A percentile compares a stretch with the other conserved stretches of the same genome.
These are phyloP conservation scores for Jordanella pulchra DNA, from an alignment of 2,797 vertebrate species.

Conservation along the genomic window DNA sequence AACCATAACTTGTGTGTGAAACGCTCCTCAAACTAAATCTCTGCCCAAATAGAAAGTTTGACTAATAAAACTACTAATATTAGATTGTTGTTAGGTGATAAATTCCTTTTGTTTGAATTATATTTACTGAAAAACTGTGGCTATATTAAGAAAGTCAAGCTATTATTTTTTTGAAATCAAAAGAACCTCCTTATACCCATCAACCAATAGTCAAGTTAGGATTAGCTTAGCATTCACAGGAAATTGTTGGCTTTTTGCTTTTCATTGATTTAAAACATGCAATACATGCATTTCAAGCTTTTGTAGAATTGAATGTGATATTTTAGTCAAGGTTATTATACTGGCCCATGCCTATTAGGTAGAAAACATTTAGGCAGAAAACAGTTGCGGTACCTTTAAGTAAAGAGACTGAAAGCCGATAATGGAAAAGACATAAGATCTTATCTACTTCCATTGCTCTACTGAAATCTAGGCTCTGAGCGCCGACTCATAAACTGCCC, in stretches of 20 bases:
- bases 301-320: neutral
- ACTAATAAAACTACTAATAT: no score
- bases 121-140: neutral
- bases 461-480: constrained; percentile 47
- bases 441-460: constrained; percentile 27
- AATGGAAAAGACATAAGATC: constrained; percentile 52
- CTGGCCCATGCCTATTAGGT: constrained; percentile 8
- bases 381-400: constrained; percentile 13
- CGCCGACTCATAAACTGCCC: constrained; percentile 60
- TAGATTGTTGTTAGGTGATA: neutral
- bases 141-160: neutral
- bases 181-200: neutral
- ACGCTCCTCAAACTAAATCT: no score
- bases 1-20: no score
- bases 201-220: neutral
- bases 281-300: neutral
- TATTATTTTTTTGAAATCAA: no score
- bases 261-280: neutral
- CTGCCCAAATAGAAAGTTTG: no score
- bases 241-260: neutral
- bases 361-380: constrained; percentile 37
- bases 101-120: neutral
- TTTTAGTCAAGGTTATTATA: neutral
- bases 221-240: neutral
- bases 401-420: constrained; percentile 25